phyloP scores from a whole-genome alignment of 1,140 invertebrate species.

The Ceratina australensis region DNA sequence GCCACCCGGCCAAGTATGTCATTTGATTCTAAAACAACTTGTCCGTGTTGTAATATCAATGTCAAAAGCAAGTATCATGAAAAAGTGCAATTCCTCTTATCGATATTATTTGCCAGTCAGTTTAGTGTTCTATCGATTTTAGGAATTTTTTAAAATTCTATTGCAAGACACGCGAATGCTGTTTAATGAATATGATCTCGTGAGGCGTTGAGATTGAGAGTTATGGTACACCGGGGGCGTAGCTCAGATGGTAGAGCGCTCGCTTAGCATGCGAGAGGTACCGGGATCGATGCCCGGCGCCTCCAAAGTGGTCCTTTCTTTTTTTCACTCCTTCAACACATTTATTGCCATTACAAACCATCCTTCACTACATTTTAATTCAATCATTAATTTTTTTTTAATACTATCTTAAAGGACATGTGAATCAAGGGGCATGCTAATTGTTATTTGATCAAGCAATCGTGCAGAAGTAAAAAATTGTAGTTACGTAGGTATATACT shows the following conservation, averaged over 20 bases:
- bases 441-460: background rate
- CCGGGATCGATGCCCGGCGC: slow-evolving; percentile 90
- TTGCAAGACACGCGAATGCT: background rate
- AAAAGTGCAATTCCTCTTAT: background rate
- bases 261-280: slow-evolving; percentile 93
- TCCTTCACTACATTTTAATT: background rate
- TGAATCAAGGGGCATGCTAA: too few relatives aligned
- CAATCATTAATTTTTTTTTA: too few relatives aligned
- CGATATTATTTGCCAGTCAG: too few relatives aligned
- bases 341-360: background rate
- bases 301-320: slow-evolving; percentile 80
- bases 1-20: background rate
- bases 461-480: background rate
- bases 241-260: slow-evolving; percentile 93
- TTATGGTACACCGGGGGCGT: slow-evolving; percentile 81
- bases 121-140: too few relatives aligned
- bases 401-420: too few relatives aligned
- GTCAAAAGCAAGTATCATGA: background rate
- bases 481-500: background rate
- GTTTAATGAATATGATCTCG: background rate
- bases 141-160: background rate
- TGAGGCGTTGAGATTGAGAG: background rate
- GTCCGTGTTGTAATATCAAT: too few relatives aligned
- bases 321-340: background rate
- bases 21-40: background rate